Evolutionary conservation across 2,888 invertebrate genomes (phyloP), one percentile per base, ranked within the genome.

Genomic region (Euclidia mi): DNA sequence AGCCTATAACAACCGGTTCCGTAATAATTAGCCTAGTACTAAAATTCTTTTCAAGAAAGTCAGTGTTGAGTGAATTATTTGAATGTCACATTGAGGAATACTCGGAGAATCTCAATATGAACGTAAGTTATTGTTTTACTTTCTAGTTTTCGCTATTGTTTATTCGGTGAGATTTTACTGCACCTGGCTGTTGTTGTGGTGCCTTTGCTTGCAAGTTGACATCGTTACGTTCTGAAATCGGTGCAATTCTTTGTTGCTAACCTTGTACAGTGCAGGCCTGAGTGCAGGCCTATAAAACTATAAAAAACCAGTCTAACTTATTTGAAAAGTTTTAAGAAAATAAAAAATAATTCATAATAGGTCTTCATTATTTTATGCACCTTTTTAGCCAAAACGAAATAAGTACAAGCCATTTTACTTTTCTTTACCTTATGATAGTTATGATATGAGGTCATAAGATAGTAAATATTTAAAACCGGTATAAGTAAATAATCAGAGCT

Each of bases 1-100:
- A 44, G 12, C 34, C 15, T 11, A 40, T 34, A 9, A 52, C 11
- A 61, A 72, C 73, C 69, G 66, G 73, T 76, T 69, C 65, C 76
- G 68, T 59, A 65, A 47, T 42, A 50, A 61, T 35, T 63, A 60
- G 58, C 51, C 41, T 55, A 56, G 50, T 43, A 59, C 44, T 45
- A 45, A 75, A 63, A 74, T 76, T 65, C 65, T 69, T 72, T 58
- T 18, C 40, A 66, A 69, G 76, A 72, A 76, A 76, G 76, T 67
- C 57, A 35, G 76, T 69, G 76, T 64, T 62, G 9, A 56, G 73
- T 74, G 76, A 44, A 58, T 49, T 59, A 68, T 60, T 56, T 71
- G 61, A 53, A 76, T 69, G 76, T 52, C 47, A 51, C 40, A 60
- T 35, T 74, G 57, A 76, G 64, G 66, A 56, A 59, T 72, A 76